Evolutionary conservation across 30 jellyfish, hydroid and myxozoan genomes (phyloP), one percentile per base, ranked within the genome.

Genomic region (Aurelia coerulea): DNA sequence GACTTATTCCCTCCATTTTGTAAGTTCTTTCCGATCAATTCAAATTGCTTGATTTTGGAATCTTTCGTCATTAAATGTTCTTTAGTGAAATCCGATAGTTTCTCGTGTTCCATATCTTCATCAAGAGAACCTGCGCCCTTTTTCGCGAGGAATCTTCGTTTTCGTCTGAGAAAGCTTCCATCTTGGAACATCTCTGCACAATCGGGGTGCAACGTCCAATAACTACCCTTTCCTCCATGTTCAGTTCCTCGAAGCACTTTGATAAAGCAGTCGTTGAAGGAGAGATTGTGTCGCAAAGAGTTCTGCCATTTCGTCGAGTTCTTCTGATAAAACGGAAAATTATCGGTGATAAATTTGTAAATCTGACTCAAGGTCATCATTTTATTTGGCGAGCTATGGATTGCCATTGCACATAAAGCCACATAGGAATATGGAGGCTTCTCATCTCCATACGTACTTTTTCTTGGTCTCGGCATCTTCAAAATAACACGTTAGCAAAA

Each of bases 401-500:
- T 94, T 14, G 99, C 99, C 99, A 94, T 94, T 10, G 99, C 99
- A 83, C 99, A 94, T 81, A 94, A 67, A 5, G 99, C 99, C 14
- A 94, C 99, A 58, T 94, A 94, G 14, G 97, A 87, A 64, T 94
- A 94, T 0, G 99, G 97, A 13, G 99, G 99, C 52, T 94, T 94
- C 41, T 94, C 99, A 50, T 85, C 99, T 11, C 97, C 97, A 58
- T 94, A 94, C 33, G 95, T 78, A 72, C 97, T 90, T 65, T 94
- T 94, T 63, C 97, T 67, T 37, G 99, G 99, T 53, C 99, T 91
- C 11, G 99, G 99, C 99, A 94, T 94, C 65, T 78, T 63, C 50
- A 39, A 62, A 62, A 64, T 17, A 31, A 29, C 81, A 33, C 64
- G 56, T 0, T 46, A 46, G 56, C 8, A 46, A 9, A 46, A 46